phyloP scores from a whole-genome alignment of 2,888 invertebrate genomes.

The Heterodera filipjevi region DNA sequence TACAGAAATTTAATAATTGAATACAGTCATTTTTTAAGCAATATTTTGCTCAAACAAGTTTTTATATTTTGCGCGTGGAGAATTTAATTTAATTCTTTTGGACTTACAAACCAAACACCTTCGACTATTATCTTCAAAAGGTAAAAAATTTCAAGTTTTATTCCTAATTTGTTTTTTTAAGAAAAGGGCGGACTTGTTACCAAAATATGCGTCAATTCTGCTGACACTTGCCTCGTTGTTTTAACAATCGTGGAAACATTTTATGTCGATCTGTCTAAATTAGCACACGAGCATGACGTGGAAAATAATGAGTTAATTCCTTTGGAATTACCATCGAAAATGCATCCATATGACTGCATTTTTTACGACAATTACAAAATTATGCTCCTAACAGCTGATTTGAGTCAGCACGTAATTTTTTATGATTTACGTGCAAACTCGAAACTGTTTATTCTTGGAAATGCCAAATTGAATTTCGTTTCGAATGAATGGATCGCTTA shows the following conservation, averaged over 20 bases:
- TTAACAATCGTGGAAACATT: slow-evolving; percentile 19
- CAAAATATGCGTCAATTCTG: slow-evolving; percentile 27
- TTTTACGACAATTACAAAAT: slow-evolving; percentile 3
- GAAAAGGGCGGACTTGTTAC: slow-evolving; percentile 27
- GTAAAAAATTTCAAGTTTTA: slow-evolving; percentile 3
- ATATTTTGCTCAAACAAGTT: slow-evolving; percentile 16
- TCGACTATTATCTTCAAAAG: slow-evolving; percentile 16
- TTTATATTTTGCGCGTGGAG: slow-evolving; percentile 18
- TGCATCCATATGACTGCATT: slow-evolving; percentile 14
- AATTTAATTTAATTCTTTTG: slow-evolving; percentile 15
- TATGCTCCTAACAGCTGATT: slow-evolving; percentile 2
- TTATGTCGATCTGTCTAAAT: neutral
- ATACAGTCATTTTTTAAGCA: neutral
- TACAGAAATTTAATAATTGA: neutral
- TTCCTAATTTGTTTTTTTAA: neutral
- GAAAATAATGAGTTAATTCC: neutral
- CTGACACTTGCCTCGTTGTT: slow-evolving; percentile 16
- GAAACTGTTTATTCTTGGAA: neutral
- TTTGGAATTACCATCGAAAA: neutral
- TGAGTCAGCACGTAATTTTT: neutral
- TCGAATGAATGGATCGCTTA: slow-evolving; percentile 9
- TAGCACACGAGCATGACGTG: neutral
- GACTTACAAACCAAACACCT: slow-evolving; percentile 17
- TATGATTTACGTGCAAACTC: neutral
- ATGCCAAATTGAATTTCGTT: neutral